Evolutionary conservation across 2,797 vertebrate species (phyloP).

Genomic region (Coccyzus lansbergi): DNA sequence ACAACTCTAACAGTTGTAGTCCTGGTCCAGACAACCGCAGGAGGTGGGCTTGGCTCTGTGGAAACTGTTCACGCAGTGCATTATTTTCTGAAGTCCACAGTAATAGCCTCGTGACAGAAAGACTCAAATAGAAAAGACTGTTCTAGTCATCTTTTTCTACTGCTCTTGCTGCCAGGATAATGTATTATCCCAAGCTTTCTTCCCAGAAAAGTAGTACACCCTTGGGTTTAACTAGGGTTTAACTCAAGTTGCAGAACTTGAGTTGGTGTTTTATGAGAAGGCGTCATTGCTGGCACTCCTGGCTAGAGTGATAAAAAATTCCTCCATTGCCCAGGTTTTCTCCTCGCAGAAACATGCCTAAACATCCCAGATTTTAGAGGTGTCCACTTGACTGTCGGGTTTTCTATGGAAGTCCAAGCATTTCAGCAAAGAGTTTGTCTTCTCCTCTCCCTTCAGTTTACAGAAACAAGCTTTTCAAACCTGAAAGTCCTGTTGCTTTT

Average conservation of each 20-base stretch:
- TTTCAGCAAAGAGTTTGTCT: not conserved
- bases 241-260: not conserved
- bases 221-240: not conserved
- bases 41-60: not conserved
- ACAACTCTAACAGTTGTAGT: too few relatives aligned
- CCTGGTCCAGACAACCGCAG: not conserved
- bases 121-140: not conserved
- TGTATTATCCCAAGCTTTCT: not conserved
- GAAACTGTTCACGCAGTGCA: not conserved
- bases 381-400: not conserved
- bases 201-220: not conserved
- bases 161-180: not conserved
- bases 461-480: not conserved
- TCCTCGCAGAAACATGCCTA: fast-evolving
- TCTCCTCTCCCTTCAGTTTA: not conserved
- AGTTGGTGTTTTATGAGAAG: not conserved
- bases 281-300: not conserved
- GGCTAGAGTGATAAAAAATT: not conserved
- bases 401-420: not conserved
- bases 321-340: not conserved
- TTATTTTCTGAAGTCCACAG: not conserved
- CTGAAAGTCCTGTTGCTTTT: not conserved
- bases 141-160: not conserved
- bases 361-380: not conserved
- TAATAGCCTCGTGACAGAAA: not conserved